Conservation (phyloP, 2,888 invertebrate species). For the Epinotia ramella region DNA sequence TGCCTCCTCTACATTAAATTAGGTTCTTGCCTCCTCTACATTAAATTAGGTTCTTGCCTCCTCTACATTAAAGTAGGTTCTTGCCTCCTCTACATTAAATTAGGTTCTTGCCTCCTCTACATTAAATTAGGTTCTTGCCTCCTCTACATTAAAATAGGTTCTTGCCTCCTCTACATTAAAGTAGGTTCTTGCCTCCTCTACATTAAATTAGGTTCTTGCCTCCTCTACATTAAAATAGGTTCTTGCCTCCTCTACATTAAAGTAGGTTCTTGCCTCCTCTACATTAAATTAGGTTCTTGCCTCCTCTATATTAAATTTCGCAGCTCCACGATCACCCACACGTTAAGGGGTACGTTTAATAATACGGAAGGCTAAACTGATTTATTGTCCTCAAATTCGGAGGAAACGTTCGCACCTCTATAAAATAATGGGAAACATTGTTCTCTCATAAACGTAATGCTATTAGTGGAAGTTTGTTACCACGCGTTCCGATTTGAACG, state of each 20-base stretch:
- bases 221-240: slow-evolving; percentile 7
- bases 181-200: slow-evolving; percentile 13
- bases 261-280: slow-evolving; percentile 7
- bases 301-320: slow-evolving; percentile 16
- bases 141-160: slow-evolving; percentile 6
- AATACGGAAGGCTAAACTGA: slow-evolving; percentile 67
- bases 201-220: neutral
- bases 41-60: neutral
- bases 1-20: slow-evolving; percentile 13
- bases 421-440: slow-evolving; percentile 49
- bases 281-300: neutral
- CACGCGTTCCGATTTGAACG: neutral
- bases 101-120: slow-evolving; percentile 13
- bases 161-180: slow-evolving; percentile 13
- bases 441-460: slow-evolving; percentile 44
- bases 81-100: too few species aligned
- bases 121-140: neutral
- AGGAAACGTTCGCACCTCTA: slow-evolving; percentile 63
- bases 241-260: slow-evolving; percentile 14
- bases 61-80: slow-evolving; percentile 16
- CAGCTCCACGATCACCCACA: slow-evolving; percentile 17
- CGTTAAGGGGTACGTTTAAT: slow-evolving; percentile 62
- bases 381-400: slow-evolving; percentile 65
- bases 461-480: slow-evolving; percentile 23
- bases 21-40: slow-evolving; percentile 11